Evolutionary conservation across 1,140 invertebrate species (phyloP), one percentile per base, ranked within the genome.

Genomic region (Xylocopa sonorina): DNA sequence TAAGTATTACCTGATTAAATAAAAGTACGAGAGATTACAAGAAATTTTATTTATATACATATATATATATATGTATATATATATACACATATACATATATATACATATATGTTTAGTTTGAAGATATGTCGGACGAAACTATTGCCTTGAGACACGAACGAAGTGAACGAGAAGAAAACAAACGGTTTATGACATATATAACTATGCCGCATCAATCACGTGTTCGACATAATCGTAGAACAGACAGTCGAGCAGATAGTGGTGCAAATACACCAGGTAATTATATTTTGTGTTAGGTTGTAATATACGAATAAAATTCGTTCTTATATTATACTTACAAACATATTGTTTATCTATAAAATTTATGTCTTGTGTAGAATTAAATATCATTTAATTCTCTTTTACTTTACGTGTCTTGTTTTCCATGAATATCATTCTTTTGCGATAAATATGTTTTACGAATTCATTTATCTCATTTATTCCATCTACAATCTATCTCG

Each of bases 81-180:
- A 32, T 43, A 7, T 27, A 14, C 29, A n/a, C 27, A 2, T 58
- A 43, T 60, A 16, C 43, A 51, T 12, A 29, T 51, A 32, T 60
- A 21, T 46, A 2, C 41, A 43, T 50, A 24, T 46, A n/a, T 68
- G 29, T 64, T 67, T 55, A 96, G 95, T 93, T 94, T 48, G 97
- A 98, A 92, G 97, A 98, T 91, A 90, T 97, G 76, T 95, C 95
- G 21, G 97, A 98, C 76, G 95, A 95, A 76, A 94, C 94, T 1
- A 95, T 96, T 85, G 87, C 92, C 6, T 88, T 92, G 38, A 94
- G 97, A 27, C 97, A 98, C 89, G 94, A 95, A 46, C 94, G 95
- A 57, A 96, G 96, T 85, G 97, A 98, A 92, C 92, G 94, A 10
- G 95, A 96, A 78, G 97, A 98, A 91, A 95, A 95, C 67, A 96